phyloP scores from a whole-genome alignment of 2,797 vertebrate species.

The Rachycentron canadum region DNA sequence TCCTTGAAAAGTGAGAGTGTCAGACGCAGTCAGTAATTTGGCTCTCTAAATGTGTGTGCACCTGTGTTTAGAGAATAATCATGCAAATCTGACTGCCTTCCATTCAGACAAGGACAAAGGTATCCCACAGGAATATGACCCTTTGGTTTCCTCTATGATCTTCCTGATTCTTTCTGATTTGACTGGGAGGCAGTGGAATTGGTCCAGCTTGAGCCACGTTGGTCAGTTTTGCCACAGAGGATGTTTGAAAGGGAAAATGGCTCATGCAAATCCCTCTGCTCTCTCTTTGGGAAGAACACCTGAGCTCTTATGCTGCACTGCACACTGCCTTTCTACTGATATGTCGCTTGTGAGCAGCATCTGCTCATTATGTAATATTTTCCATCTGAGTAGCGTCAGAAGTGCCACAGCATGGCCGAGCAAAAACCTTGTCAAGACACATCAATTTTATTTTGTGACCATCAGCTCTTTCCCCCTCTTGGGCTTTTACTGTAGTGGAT shows the following conservation, averaged over 20 bases:
- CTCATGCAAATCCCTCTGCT: constrained; percentile 74
- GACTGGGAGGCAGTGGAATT: constrained; percentile 57
- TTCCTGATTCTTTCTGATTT: constrained; percentile 64
- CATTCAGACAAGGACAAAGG: background rate
- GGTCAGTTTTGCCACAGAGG: constrained; percentile 40
- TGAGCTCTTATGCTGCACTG: constrained; percentile 53
- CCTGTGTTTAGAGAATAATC: background rate
- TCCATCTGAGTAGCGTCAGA: constrained; percentile 52
- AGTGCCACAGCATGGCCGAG: constrained; percentile 30
- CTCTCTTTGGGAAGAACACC: constrained; percentile 61
- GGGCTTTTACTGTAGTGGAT: background rate
- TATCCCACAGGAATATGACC: constrained; percentile 8
- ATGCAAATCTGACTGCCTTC: constrained; percentile 28
- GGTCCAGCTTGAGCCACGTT: background rate
- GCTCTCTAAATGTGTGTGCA: background rate
- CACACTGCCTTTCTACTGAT: constrained; percentile 42
- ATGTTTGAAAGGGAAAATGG: constrained; percentile 81
- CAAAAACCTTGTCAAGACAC: constrained; percentile 32
- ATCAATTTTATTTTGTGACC: constrained; percentile 29
- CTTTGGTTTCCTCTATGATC: constrained; percentile 25
- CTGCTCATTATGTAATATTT: constrained; percentile 64
- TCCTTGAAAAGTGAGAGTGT: background rate
- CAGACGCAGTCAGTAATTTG: background rate
- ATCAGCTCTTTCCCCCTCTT: background rate
- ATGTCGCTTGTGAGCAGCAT: constrained; percentile 43